Percentiles rank a stretch among this genome's conserved stretches.
Conservation (phyloP, 2,797 vertebrate species). For the Danio tinwini region DNA sequence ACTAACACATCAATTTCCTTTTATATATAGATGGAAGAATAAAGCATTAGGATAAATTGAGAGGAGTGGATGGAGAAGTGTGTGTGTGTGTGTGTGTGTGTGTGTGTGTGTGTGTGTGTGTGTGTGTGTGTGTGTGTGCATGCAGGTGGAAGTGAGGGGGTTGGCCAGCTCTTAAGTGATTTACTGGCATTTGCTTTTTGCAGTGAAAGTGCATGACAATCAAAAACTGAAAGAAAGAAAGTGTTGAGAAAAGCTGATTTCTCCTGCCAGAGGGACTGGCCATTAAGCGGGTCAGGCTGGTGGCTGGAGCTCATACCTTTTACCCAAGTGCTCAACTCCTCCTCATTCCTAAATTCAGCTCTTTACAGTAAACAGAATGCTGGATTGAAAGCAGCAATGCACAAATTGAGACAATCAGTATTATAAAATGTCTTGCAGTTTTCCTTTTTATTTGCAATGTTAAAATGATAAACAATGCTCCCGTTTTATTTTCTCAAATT, state of each 20-base stretch:
- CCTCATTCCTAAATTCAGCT: not conserved
- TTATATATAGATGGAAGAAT: slow-evolving; percentile 15
- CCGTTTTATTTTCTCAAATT: not conserved
- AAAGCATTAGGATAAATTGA: slow-evolving; percentile 32
- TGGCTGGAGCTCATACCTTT: slow-evolving; percentile 63
- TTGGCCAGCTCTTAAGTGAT: slow-evolving; percentile 71
- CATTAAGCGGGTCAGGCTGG: slow-evolving; percentile 67
- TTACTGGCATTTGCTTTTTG: slow-evolving; percentile 70
- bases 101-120: too few species aligned
- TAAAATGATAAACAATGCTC: not conserved
- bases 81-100: not conserved
- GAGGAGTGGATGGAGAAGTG: slow-evolving; percentile 44
- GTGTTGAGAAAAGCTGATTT: slow-evolving; percentile 72
- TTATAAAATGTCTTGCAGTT: not conserved
- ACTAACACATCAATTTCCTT: slow-evolving; percentile 22
- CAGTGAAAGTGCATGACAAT: slow-evolving; percentile 72
- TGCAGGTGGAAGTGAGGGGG: slow-evolving; percentile 55
- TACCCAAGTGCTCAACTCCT: slow-evolving; percentile 48
- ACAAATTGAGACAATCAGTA: slow-evolving; percentile 39
- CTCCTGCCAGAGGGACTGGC: slow-evolving; percentile 66
- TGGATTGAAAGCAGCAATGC: slow-evolving; percentile 64
- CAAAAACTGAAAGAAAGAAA: slow-evolving; percentile 62
- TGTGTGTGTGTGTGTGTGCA: not conserved
- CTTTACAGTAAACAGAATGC: slow-evolving; percentile 45
- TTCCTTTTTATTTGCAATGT: not conserved